Percentiles rank a stretch among this genome's conserved stretches.
phyloP scores from a whole-genome alignment of 2,888 invertebrate genomes.

The Nezara viridula region DNA sequence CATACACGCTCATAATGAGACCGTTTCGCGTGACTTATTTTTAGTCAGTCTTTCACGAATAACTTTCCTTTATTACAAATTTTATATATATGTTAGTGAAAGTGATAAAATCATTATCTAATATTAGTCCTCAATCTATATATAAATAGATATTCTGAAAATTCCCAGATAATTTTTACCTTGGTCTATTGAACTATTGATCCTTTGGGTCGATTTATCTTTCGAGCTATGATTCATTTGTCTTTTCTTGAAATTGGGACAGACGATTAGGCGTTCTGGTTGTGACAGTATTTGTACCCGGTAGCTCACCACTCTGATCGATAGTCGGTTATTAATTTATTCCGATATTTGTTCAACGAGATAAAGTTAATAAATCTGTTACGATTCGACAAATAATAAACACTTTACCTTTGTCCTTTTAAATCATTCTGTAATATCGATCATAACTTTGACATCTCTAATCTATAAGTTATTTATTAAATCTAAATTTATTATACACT shows the following conservation, averaged over 20 bases:
- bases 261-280: not conserved
- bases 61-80: no score
- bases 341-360: not conserved
- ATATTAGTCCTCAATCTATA: no score
- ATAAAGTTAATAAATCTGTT: constrained; percentile 1
- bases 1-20: no score
- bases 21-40: no score
- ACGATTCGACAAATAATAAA: not conserved
- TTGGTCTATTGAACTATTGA: constrained; percentile 9
- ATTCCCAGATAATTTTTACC: not conserved
- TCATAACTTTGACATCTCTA: not conserved
- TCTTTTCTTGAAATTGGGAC: not conserved
- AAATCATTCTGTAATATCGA: not conserved
- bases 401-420: not conserved
- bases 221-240: not conserved
- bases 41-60: no score
- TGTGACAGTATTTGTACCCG: not conserved
- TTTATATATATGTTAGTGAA: no score
- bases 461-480: not conserved
- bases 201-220: not conserved
- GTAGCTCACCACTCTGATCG: not conserved
- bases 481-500: no score
- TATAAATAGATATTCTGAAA: not conserved
- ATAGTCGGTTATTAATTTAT: not conserved
- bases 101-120: no score